phyloP scores from a whole-genome alignment of 2,113 vertebrate species.

The Picathartes gymnocephalus region DNA sequence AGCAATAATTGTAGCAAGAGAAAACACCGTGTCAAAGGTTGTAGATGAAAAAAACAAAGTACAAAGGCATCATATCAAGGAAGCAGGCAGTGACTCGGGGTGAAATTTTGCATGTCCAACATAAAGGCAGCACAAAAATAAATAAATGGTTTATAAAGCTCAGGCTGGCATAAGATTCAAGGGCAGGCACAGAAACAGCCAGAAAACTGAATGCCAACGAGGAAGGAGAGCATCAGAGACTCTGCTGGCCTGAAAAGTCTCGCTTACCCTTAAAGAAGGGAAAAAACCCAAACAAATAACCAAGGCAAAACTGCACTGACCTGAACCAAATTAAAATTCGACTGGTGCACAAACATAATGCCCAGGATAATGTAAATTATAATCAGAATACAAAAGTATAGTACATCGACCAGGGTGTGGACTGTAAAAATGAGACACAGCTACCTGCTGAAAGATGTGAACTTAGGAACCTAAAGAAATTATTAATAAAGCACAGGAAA shows the following conservation, averaged over 20 bases:
- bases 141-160: slow-evolving; percentile 44
- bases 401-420: background rate
- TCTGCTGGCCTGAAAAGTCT: background rate
- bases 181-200: slow-evolving; percentile 14
- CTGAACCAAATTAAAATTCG: background rate
- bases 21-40: slow-evolving; percentile 57
- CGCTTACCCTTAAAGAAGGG: background rate
- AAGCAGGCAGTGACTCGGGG: slow-evolving; percentile 28
- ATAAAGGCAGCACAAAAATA: slow-evolving; percentile 42
- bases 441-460: background rate
- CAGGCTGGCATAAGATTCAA: slow-evolving; percentile 12
- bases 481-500: slow-evolving; percentile 11
- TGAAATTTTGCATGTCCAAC: slow-evolving; percentile 28
- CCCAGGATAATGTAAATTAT: background rate
- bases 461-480: background rate
- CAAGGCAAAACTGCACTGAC: background rate
- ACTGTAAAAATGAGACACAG: background rate
- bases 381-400: background rate
- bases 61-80: slow-evolving; percentile 41
- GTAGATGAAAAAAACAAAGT: slow-evolving; percentile 10
- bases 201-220: slow-evolving; percentile 26
- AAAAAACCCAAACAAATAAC: background rate
- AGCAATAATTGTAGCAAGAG: slow-evolving; percentile 54
- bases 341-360: background rate
- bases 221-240: background rate